phyloP scores from a whole-genome alignment of 1,140 invertebrate species.

The Apis florea region DNA sequence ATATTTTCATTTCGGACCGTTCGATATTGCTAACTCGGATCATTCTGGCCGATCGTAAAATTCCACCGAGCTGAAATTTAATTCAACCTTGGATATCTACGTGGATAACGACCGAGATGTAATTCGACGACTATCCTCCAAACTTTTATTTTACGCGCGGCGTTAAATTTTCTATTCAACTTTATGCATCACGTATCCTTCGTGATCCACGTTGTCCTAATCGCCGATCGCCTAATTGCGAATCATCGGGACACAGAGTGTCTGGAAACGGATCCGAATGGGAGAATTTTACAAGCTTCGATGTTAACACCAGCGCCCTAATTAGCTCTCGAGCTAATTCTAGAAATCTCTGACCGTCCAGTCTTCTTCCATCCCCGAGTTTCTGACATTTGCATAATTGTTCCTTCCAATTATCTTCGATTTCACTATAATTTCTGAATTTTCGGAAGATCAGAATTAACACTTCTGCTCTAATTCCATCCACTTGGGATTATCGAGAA shows the following conservation, averaged over 20 bases:
- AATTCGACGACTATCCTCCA: conserved; percentile 7
- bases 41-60: neutral
- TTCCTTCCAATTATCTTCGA: neutral
- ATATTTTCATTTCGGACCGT: too few relatives aligned
- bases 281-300: conserved; percentile 5
- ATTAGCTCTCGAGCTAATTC: neutral
- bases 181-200: conserved; percentile 4
- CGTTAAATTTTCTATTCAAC: conserved; percentile 29
- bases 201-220: neutral
- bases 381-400: neutral
- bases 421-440: neutral
- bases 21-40: neutral
- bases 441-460: too few relatives aligned
- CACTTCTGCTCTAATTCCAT: too few relatives aligned
- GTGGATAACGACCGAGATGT: neutral
- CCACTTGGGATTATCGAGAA: too few relatives aligned
- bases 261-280: neutral
- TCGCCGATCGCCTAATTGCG: neutral
- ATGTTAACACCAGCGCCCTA: neutral
- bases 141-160: neutral
- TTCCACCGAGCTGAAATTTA: neutral
- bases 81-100: neutral
- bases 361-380: neutral
- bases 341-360: neutral
- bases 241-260: neutral